Percentiles rank a stretch among this genome's conserved stretches.
These are phyloP conservation scores for Caiman crocodilus DNA, from an alignment of 2,797 vertebrate genomes.

Conservation along the genomic window DNA sequence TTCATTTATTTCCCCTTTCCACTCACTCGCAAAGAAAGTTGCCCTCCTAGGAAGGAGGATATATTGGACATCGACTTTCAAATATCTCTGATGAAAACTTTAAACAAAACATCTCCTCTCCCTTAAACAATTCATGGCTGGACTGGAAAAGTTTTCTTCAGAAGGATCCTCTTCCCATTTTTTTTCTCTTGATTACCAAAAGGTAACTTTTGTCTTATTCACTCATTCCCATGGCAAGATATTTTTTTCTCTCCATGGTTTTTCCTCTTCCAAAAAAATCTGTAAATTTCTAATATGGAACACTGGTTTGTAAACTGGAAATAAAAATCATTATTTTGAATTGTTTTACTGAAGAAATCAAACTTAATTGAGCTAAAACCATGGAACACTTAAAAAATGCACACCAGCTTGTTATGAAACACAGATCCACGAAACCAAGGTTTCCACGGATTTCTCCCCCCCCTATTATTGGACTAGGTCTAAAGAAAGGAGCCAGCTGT, in stretches of 20 bases:
- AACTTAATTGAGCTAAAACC: neutral
- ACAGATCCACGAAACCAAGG: neutral
- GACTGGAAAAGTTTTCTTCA: no score
- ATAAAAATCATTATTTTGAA: constrained; percentile 15
- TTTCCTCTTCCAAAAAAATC: neutral
- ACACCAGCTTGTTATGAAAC: neutral
- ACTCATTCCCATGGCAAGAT: neutral
- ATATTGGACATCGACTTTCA: constrained; percentile 2
- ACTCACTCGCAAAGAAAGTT: neutral
- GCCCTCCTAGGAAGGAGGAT: neutral
- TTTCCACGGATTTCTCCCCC: neutral
- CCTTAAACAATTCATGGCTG: no score
- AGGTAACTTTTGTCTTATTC: neutral
- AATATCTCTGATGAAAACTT: neutral
- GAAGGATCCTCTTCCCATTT: neutral
- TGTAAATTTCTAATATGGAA: neutral
- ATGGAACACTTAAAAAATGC: neutral
- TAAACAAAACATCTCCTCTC: neutral
- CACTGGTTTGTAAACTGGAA: neutral
- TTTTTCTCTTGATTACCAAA: neutral
- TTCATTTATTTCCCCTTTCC: constrained; percentile 9
- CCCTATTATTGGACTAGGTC: constrained; percentile 11
- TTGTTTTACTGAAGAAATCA: constrained; percentile 24
- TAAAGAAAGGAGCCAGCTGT: constrained; percentile 39
- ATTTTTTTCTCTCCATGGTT: neutral